These are phyloP conservation scores for Morelia viridis DNA, from an alignment of 2,797 vertebrate genomes.

Conservation along the genomic window DNA sequence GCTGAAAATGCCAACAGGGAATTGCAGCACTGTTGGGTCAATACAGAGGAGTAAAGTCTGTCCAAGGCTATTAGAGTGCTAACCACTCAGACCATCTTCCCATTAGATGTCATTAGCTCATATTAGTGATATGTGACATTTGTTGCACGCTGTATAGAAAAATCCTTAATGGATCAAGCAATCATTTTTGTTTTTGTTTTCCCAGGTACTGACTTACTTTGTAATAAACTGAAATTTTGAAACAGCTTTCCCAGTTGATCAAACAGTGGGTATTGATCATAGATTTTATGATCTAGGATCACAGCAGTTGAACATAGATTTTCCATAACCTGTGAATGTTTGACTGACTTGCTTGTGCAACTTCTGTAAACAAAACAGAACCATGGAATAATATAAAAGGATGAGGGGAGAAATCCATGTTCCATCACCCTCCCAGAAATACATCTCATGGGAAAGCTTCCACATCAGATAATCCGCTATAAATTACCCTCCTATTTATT, in stretches of 20 bases:
- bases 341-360: neutral
- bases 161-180: constrained; percentile 48
- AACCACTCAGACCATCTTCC: neutral
- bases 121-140: constrained; percentile 27
- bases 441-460: neutral
- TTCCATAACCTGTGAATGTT: neutral
- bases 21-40: constrained; percentile 19
- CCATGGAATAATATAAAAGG: neutral
- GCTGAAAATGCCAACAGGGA: neutral
- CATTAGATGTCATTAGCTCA: neutral
- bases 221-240: constrained; percentile 38
- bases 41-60: constrained; percentile 3
- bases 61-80: constrained; percentile 13
- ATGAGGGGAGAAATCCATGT: neutral
- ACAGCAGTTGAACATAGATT: neutral
- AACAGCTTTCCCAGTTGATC: constrained; percentile 13
- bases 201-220: constrained; percentile 35
- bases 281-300: neutral
- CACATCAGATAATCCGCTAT: neutral
- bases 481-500: neutral
- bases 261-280: neutral
- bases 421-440: neutral
- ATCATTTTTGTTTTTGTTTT: constrained; percentile 45
- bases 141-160: neutral
- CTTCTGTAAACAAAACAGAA: neutral